phyloP scores from a whole-genome alignment of 2,113 vertebrate genomes.

The Toxostoma redivivum region DNA sequence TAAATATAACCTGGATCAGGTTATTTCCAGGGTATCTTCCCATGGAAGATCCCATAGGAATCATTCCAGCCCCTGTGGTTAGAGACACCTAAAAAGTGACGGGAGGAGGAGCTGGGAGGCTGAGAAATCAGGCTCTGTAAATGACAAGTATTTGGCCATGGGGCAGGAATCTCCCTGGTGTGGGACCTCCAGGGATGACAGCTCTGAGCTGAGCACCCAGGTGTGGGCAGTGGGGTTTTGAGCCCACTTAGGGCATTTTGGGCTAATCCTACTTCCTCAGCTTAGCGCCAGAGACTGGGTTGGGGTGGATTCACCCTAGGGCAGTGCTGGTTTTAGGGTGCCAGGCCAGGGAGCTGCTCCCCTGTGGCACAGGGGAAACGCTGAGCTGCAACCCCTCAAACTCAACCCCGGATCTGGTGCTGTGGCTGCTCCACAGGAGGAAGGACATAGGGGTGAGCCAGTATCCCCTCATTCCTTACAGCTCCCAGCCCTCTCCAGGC shows the following conservation, averaged over 20 bases:
- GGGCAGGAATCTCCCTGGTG: neutral
- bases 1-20: too few relatives aligned
- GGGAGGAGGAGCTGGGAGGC: neutral
- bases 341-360: neutral
- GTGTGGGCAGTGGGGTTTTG: fast-evolving
- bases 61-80: neutral
- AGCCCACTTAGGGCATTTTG: neutral
- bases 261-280: neutral
- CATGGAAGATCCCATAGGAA: neutral
- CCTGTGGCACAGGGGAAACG: fast-evolving
- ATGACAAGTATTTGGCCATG: neutral
- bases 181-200: neutral
- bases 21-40: neutral
- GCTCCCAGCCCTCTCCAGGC: neutral
- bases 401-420: fast-evolving
- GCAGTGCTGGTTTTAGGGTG: neutral
- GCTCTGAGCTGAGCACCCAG: neutral
- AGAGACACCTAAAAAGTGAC: neutral
- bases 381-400: neutral
- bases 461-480: fast-evolving
- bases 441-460: neutral
- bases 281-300: fast-evolving
- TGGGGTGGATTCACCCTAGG: fast-evolving
- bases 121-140: neutral
- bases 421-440: fast-evolving